A percentile compares a stretch with the other conserved stretches of the same genome.
phyloP scores from a whole-genome alignment of 2,888 invertebrate genomes.

The Brachylomia viminalis region DNA sequence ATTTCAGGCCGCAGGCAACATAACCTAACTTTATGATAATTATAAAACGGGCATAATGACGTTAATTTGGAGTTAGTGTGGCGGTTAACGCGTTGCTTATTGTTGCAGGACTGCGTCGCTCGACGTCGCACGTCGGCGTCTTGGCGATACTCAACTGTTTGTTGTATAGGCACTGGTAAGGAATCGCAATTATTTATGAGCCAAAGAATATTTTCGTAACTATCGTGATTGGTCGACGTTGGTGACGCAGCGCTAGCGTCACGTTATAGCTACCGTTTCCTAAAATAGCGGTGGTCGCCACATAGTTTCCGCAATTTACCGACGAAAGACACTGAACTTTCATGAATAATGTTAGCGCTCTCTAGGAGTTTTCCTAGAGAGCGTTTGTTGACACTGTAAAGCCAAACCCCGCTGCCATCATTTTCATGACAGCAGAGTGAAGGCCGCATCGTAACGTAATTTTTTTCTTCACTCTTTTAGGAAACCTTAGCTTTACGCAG shows the following conservation, averaged over 20 bases:
- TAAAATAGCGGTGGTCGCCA: not conserved
- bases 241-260: not conserved
- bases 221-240: not conserved
- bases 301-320: not conserved
- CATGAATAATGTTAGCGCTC: no score
- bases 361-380: not conserved
- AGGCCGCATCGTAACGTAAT: no score
- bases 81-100: slow-evolving; percentile 53
- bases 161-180: slow-evolving; percentile 82
- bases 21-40: slow-evolving; percentile 50
- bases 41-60: slow-evolving; percentile 48
- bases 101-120: slow-evolving; percentile 79
- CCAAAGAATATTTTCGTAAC: not conserved
- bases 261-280: not conserved
- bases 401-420: not conserved
- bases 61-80: slow-evolving; percentile 42
- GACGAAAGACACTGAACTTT: not conserved
- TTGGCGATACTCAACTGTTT: slow-evolving; percentile 79
- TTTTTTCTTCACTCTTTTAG: no score
- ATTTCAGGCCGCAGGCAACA: slow-evolving; percentile 21
- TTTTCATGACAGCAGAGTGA: not conserved
- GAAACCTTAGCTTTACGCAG: not conserved
- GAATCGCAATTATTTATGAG: not conserved
- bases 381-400: not conserved
- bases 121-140: slow-evolving; percentile 74